phyloP scores from a whole-genome alignment of 2,888 invertebrate species.

The Exephanes ischioxanthus region DNA sequence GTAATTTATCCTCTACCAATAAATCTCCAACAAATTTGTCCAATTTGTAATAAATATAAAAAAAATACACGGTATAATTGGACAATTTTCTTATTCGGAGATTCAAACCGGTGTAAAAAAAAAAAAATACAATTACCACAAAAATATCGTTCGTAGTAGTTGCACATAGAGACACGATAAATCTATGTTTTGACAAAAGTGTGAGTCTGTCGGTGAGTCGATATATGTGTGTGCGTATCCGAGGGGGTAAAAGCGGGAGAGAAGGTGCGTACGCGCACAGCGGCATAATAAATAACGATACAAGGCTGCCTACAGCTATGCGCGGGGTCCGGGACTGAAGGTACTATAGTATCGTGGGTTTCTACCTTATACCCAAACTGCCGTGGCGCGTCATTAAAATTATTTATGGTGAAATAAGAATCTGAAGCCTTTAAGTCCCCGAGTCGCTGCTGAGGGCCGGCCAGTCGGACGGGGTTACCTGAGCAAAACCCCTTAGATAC shows the following conservation, averaged over 20 bases:
- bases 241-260: constrained; percentile 11
- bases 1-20: not conserved
- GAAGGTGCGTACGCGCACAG: constrained; percentile 59
- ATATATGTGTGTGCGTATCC: not conserved
- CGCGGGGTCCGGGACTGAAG: constrained; percentile 46
- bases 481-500: constrained; percentile 28
- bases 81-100: not conserved
- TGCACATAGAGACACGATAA: not conserved
- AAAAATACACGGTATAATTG: constrained; percentile 24
- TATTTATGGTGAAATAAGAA: constrained; percentile 83
- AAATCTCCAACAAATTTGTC: not conserved
- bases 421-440: constrained; percentile 77
- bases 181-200: not conserved
- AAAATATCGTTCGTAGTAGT: not conserved
- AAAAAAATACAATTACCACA: not conserved
- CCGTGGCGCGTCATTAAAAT: constrained; percentile 82
- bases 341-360: constrained; percentile 69
- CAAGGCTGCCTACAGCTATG: constrained; percentile 79
- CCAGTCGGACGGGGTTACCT: constrained; percentile 32
- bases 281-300: constrained; percentile 80
- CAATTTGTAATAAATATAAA: not conserved
- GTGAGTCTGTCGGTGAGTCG: no score
- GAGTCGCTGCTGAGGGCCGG: constrained; percentile 48
- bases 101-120: not conserved
- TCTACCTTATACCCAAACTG: constrained; percentile 78